These are phyloP conservation scores for Hyposmocoma kahamanoa DNA, from an alignment of 1,140 invertebrate species.

Conservation along the genomic window DNA sequence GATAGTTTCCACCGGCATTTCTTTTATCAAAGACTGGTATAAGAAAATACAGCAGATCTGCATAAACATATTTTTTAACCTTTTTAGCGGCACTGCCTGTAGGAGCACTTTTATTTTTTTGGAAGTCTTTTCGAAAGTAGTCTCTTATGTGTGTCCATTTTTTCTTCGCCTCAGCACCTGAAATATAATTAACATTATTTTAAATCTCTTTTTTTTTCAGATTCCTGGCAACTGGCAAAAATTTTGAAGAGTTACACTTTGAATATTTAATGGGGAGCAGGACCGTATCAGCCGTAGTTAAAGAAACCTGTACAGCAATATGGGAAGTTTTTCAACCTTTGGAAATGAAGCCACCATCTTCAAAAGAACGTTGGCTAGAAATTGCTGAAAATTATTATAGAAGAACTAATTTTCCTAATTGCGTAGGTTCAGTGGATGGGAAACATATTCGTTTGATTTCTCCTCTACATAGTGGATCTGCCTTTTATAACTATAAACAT, in stretches of 20 bases:
- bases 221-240: no score
- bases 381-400: background rate
- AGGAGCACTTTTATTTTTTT: slow-evolving; percentile 13
- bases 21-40: slow-evolving; percentile 14
- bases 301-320: no score
- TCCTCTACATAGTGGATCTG: slow-evolving; percentile 36
- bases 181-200: slow-evolving; percentile 18
- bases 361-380: background rate
- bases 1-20: slow-evolving; percentile 12
- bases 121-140: slow-evolving; percentile 15
- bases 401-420: background rate
- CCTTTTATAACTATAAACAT: slow-evolving; percentile 66
- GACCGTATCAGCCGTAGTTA: no score
- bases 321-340: no score
- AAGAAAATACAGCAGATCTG: slow-evolving; percentile 11
- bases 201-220: no score
- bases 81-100: slow-evolving; percentile 7
- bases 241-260: no score
- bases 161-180: slow-evolving; percentile 16
- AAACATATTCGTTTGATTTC: slow-evolving; percentile 35
- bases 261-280: no score
- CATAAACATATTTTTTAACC: slow-evolving; percentile 11
- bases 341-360: no score
- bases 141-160: slow-evolving; percentile 22
- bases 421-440: slow-evolving; percentile 28